Conservation (phyloP, 2,888 invertebrate genomes). For the Napeogenes inachia region DNA sequence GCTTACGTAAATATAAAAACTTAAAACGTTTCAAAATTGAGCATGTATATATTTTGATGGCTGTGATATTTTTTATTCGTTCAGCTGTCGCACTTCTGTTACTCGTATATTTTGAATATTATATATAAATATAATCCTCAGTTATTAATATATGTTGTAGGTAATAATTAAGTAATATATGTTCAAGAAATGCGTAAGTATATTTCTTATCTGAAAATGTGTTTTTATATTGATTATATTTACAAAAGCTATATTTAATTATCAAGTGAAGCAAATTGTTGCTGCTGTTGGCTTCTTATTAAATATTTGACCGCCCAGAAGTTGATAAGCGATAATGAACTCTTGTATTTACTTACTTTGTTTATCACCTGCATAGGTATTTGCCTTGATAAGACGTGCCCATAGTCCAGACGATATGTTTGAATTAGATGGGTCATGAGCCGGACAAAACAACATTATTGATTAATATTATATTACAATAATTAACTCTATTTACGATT, state of each 20-base stretch:
- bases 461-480: too few relatives aligned
- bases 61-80: conserved; percentile 13
- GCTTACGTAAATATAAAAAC: conserved; percentile 23
- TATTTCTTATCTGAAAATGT: too few relatives aligned
- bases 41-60: conserved; percentile 6
- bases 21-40: conserved; percentile 10
- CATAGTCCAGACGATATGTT: conserved; percentile 23
- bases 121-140: conserved; percentile 6
- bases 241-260: not conserved
- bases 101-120: conserved; percentile 5
- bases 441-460: conserved; percentile 2
- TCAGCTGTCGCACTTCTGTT: conserved; percentile 21
- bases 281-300: not conserved
- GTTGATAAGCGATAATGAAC: conserved; percentile 17
- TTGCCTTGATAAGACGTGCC: conserved; percentile 34
- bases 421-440: conserved; percentile 24
- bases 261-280: not conserved
- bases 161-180: too few relatives aligned
- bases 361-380: conserved; percentile 33
- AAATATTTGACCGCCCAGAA: conserved; percentile 9
- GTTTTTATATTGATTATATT: too few relatives aligned
- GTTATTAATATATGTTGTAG: not conserved
- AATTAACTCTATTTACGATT: too few relatives aligned
- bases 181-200: too few relatives aligned
- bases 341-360: conserved; percentile 21